A percentile compares a stretch with the other conserved stretches of the same genome.
These are phyloP conservation scores for Latheticus oryzae DNA, from an alignment of 2,888 invertebrate species.

Conservation along the genomic window DNA sequence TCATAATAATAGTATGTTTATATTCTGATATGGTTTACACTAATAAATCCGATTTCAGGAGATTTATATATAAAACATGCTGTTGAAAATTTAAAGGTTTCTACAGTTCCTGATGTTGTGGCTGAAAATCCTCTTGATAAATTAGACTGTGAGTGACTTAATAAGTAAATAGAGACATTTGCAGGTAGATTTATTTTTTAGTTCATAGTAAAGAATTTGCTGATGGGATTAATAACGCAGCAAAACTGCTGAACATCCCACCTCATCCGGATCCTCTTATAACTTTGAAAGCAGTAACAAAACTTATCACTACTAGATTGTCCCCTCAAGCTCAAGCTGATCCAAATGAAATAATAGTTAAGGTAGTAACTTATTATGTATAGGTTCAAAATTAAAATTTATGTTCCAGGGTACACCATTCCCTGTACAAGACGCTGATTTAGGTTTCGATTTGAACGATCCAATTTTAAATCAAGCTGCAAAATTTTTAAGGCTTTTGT, in stretches of 20 bases:
- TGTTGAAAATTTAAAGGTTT: slow-evolving; percentile 71
- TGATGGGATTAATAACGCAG: slow-evolving; percentile 82
- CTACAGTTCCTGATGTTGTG: slow-evolving; percentile 77
- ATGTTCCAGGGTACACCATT: slow-evolving; percentile 73
- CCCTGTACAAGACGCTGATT: slow-evolving; percentile 75
- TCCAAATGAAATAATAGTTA: slow-evolving; percentile 67
- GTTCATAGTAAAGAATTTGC: slow-evolving; percentile 87
- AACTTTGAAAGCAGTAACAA: slow-evolving; percentile 77
- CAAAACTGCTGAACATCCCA: slow-evolving; percentile 81
- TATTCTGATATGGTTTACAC: background rate
- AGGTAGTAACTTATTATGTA: slow-evolving; percentile 54
- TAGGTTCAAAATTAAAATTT: background rate
- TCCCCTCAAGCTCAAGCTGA: slow-evolving; percentile 71
- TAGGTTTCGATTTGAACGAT: slow-evolving; percentile 77
- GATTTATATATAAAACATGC: slow-evolving; percentile 78
- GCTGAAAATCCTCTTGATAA: slow-evolving; percentile 87
- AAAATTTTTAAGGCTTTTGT: slow-evolving; percentile 82
- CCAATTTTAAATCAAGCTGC: slow-evolving; percentile 76
- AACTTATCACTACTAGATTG: slow-evolving; percentile 71
- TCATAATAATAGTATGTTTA: slow-evolving; percentile 76
- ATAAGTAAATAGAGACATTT: slow-evolving; percentile 61
- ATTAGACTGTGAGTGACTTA: slow-evolving; percentile 78
- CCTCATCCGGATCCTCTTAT: slow-evolving; percentile 85
- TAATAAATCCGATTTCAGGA: slow-evolving; percentile 66
- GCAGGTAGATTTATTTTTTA: slow-evolving; percentile 70